Evolutionary conservation across 2,888 invertebrate species (phyloP), one percentile per base, ranked within the genome.

Genomic region (Petrolisthes manimaculis): DNA sequence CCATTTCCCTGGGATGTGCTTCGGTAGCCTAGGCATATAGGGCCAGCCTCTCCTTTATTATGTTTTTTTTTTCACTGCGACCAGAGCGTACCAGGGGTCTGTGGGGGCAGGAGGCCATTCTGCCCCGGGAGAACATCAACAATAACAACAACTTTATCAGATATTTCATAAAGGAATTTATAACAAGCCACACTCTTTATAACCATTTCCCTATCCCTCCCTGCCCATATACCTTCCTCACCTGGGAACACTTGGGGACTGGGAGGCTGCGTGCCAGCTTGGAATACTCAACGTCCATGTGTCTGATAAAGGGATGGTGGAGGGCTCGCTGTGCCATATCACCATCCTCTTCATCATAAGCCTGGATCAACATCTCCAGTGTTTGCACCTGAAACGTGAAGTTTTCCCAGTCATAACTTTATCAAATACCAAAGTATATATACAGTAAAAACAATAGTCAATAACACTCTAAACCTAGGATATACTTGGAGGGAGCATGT

Each of bases 251-350:
- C 71, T 90, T 90, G 37, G 90, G 89, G 24, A 88, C 86, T 55
- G 86, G 88, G 18, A 90, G 71, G 67, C 86, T 88, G n/a, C 90
- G 69, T 24, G 91, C 90, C 61, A 91, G 89, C 85, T 92, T 92
- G 56, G 97, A 95, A 92, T 97, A 97, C 93, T 98, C 98, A 8
- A 97, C 96, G 93, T 98, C 98, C 97, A 98, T 97, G 93, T 96
- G 96, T 91, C 96, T 95, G 86, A 98, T 97, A 93, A 98, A 98
- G 0, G 97, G 96, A 91, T 95, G 95, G 88, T 95, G 95, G 1
- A 98, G 93, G 0, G 97, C 97, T 77, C 94, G 93, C 8, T 91
- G 87, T 0, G 97, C 97, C n/a, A 95, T 94, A 77, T 97, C 97
- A 0, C 96, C 94, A 93, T 98, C 97, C 92, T 97, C 97, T 92